Conservation (phyloP, 2,113 vertebrate species). For the Anseranas semipalmata region DNA sequence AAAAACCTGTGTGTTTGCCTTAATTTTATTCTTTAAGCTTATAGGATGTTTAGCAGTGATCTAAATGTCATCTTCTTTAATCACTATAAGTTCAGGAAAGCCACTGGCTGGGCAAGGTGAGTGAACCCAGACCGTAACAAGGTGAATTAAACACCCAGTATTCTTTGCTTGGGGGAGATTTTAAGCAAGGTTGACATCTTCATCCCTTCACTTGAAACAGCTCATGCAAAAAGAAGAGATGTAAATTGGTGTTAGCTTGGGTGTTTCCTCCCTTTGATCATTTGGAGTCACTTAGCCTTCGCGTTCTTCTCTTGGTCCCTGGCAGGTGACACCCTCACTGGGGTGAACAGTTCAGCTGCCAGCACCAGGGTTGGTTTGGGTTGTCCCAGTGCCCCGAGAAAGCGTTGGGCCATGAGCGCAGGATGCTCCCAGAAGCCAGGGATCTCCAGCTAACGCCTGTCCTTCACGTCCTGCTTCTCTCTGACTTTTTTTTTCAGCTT, state of each 20-base stretch:
- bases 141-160: not conserved
- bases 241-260: not conserved
- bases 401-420: not conserved
- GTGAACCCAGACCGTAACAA: not conserved
- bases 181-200: slow-evolving; percentile 44
- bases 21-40: not conserved
- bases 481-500: not conserved
- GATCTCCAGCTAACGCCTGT: not conserved
- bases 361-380: not conserved
- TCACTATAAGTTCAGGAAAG: not conserved
- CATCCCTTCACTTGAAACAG: not conserved
- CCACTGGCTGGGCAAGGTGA: not conserved
- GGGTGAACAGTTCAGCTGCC: not conserved
- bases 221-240: not conserved
- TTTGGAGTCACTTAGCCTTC: not conserved
- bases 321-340: not conserved
- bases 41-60: not conserved
- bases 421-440: not conserved
- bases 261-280: slow-evolving; percentile 40
- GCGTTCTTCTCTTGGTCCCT: not conserved
- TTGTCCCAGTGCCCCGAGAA: not conserved
- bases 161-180: slow-evolving; percentile 45
- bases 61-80: not conserved
- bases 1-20: not conserved
- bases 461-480: not conserved